phyloP scores from a whole-genome alignment of 2,888 invertebrate genomes.

The Chaetogeoica ovagalla region DNA sequence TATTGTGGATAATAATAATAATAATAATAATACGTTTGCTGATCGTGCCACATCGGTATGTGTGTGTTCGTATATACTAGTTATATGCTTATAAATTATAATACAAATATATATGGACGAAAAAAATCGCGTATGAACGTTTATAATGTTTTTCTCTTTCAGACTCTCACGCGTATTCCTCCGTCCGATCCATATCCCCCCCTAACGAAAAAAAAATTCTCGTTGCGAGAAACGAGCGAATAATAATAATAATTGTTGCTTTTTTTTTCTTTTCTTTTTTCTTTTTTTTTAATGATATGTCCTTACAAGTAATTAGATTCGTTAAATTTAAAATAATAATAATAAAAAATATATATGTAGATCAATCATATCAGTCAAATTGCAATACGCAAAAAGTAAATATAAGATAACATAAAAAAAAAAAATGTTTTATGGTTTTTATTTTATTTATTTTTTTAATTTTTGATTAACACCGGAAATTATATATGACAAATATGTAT shows the following conservation, averaged over 20 bases:
- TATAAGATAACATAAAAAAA: conserved; percentile 27
- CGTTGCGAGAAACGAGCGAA: background rate
- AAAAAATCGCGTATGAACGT: background rate
- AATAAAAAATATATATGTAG: conserved; percentile 43
- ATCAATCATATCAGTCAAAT: conserved; percentile 51
- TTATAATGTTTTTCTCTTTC: background rate
- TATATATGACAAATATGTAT: no score
- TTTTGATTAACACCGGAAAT: no score
- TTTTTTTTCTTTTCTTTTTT: conserved; percentile 11
- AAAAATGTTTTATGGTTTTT: no score
- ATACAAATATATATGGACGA: background rate
- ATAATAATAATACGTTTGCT: background rate
- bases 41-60: background rate
- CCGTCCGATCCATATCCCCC: background rate
- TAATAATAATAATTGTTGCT: conserved; percentile 25
- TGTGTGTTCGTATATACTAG: no score
- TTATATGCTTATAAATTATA: background rate
- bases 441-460: background rate
- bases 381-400: conserved; percentile 50
- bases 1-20: background rate
- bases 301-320: conserved; percentile 48
- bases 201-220: background rate
- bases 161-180: background rate
- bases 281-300: conserved; percentile 49
- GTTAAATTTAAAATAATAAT: conserved; percentile 45